Percentiles rank a stretch among this genome's conserved stretches.
These are phyloP conservation scores for Pollenia amentaria DNA, from an alignment of 2,888 invertebrate genomes.

Conservation along the genomic window DNA sequence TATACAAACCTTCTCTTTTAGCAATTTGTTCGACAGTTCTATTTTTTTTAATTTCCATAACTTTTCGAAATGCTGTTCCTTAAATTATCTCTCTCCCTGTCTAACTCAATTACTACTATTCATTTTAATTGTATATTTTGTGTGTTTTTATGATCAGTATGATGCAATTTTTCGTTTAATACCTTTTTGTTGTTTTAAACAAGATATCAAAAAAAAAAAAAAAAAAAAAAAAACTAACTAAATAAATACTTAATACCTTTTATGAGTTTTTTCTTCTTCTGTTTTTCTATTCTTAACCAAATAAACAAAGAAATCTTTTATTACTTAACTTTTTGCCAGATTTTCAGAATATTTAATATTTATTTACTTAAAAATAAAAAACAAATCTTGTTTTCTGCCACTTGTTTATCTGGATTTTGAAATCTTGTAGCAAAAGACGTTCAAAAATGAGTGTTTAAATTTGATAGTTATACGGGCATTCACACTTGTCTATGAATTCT, in stretches of 20 bases:
- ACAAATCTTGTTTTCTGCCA: conserved; percentile 32
- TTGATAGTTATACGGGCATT: conserved; percentile 10
- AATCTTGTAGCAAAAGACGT: conserved; percentile 27
- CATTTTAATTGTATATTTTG: conserved; percentile 18
- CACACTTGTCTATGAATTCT: not conserved
- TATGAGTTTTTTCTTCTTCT: not conserved
- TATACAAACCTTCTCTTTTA: too few species aligned
- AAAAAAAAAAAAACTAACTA: conserved; percentile 16
- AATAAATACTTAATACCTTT: conserved; percentile 45
- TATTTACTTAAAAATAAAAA: not conserved
- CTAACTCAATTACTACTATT: conserved; percentile 12
- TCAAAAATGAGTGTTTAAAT: conserved; percentile 26
- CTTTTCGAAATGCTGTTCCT: not conserved
- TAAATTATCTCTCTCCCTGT: not conserved
- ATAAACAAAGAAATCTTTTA: conserved; percentile 49
- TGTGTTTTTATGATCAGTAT: not conserved
- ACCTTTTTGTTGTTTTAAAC: conserved; percentile 1
- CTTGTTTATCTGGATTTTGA: conserved; percentile 48
- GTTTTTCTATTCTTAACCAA: not conserved
- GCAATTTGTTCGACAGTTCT: too few species aligned
- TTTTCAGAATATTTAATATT: conserved; percentile 24
- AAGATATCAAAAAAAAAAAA: not conserved
- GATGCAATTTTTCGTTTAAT: conserved; percentile 30
- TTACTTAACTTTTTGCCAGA: conserved; percentile 25
- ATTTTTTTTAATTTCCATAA: too few species aligned